phyloP scores from a whole-genome alignment of 2,888 invertebrate genomes.

The Tetranychus truncatus region DNA sequence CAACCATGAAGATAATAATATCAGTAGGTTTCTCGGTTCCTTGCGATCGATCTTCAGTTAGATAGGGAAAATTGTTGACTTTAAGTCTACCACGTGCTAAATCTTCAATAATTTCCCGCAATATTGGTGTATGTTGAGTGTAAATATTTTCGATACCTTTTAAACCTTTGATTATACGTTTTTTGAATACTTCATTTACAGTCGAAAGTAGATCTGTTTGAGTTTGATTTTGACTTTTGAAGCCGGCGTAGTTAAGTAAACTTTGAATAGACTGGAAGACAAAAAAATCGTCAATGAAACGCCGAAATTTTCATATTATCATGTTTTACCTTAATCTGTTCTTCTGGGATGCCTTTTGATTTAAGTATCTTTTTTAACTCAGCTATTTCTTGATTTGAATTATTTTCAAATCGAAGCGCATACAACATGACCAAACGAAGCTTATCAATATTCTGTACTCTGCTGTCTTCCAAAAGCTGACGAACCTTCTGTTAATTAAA shows the following conservation, averaged over 20 bases:
- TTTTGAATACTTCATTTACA: conserved; percentile 72
- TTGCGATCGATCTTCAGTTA: conserved; percentile 40
- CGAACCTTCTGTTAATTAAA: conserved; percentile 46
- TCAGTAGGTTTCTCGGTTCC: conserved; percentile 51
- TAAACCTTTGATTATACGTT: conserved; percentile 49
- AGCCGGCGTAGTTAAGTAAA: conserved; percentile 1
- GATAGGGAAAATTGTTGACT: conserved; percentile 62
- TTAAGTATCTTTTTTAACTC: conserved; percentile 55
- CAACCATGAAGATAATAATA: conserved; percentile 86
- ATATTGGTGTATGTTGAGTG: conserved; percentile 86
- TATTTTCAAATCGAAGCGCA: conserved; percentile 76
- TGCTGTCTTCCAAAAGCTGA: conserved; percentile 52
- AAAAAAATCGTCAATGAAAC: not conserved
- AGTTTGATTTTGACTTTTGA: conserved; percentile 21
- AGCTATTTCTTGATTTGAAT: conserved; percentile 61
- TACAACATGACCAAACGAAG: conserved; percentile 75
- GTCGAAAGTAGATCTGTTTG: conserved; percentile 47
- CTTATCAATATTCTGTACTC: conserved; percentile 57
- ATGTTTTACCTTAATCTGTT: conserved; percentile 21
- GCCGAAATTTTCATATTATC: not conserved
- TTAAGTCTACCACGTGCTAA: conserved; percentile 71
- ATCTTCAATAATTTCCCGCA: conserved; percentile 74
- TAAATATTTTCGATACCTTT: conserved; percentile 98
- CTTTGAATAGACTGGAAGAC: not conserved
- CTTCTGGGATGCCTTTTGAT: conserved; percentile 49